Evolutionary conservation across 2,113 vertebrate genomes (phyloP), one percentile per base, ranked within the genome.

Genomic region (Mastomys natalensis): DNA sequence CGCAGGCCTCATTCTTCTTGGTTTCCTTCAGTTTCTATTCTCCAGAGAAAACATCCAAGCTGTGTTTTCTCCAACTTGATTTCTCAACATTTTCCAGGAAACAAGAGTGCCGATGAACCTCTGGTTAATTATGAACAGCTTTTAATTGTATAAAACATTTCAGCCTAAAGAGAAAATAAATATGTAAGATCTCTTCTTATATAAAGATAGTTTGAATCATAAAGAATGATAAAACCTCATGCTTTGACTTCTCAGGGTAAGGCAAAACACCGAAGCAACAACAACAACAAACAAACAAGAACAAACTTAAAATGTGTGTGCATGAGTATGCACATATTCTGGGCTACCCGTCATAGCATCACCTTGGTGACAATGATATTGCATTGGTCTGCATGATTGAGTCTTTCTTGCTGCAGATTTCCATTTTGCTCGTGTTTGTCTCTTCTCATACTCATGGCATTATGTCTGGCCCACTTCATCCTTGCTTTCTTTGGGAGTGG

Each of bases 391-490:
- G 66, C 90, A 90, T 80, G 97, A 98, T 94, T 96, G 13, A 95
- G 68, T 94, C 24, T 68, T 97, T 98, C 87, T 97, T 77, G 87
- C 97, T 95, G 93, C 90, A 93, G 96, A 98, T 96, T n/a, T 97
- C 96, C 95, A 98, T 98, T 98, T 98, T 98, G 93, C 98, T 96
- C 86, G 86, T 95, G 97, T 98, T 98, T 98, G 98, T 98, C 98
- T 98, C 93, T 97, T 95, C 98, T 98, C 97, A 95, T 98, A 97
- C 97, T 97, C 94, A 96, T 98, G 98, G 98, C 98, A 96, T 77
- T 97, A 96, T 97, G 97, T 93, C 95, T 98, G 97, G 98, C 98
- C 97, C 96, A 98, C 97, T 98, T 98, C 97, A 98, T 98, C 98
- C 97, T 97, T 98, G 97, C 98, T 98, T 98, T 98, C 95, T 98